These are phyloP conservation scores for Tympanoctomys barrerae DNA, from an alignment of 2,797 vertebrate genomes.

Conservation along the genomic window DNA sequence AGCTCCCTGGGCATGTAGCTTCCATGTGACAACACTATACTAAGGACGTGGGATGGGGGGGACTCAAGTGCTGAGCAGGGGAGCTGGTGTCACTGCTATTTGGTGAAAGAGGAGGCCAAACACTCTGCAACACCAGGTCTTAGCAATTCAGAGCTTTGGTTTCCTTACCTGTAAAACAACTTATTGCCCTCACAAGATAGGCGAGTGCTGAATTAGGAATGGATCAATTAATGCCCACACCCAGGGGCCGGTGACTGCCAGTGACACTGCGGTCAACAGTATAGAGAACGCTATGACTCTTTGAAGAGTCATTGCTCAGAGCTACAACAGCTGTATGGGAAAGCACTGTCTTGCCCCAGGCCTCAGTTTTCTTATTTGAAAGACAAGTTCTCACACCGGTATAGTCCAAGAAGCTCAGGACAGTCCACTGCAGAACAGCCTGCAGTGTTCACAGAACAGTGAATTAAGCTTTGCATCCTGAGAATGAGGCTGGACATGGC, in stretches of 20 bases:
- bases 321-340: neutral
- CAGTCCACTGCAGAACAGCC: neutral
- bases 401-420: neutral
- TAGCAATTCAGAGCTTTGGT: neutral
- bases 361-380: neutral
- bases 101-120: neutral
- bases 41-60: neutral
- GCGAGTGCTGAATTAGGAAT: neutral
- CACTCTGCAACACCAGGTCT: neutral
- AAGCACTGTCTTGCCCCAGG: neutral
- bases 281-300: fast-evolving
- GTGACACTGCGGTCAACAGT: neutral
- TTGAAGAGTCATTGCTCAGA: neutral
- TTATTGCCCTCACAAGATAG: neutral
- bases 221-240: neutral
- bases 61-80: neutral
- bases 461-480: neutral
- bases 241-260: neutral
- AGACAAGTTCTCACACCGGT: neutral
- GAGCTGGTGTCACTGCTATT: neutral
- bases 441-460: neutral
- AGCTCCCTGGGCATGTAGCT: neutral
- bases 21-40: no score
- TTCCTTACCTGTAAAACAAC: neutral
- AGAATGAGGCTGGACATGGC: neutral